phyloP scores from a whole-genome alignment of 1,140 invertebrate species.

The Globodera ellingtonae region DNA sequence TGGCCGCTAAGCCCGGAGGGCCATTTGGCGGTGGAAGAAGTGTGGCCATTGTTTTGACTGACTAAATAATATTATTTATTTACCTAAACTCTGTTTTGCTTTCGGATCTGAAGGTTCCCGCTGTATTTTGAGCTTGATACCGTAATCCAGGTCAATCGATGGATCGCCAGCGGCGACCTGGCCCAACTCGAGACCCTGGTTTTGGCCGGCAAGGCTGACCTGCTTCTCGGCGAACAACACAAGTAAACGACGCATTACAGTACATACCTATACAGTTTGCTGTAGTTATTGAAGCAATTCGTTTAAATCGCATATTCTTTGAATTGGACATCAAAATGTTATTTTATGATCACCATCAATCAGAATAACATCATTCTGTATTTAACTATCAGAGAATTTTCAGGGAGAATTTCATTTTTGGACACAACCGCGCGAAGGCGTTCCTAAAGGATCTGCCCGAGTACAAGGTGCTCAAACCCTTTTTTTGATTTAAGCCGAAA shows the following conservation, averaged over 20 bases:
- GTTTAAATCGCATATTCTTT: no score
- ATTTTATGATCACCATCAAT: no score
- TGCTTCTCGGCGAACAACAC: conserved; percentile 19
- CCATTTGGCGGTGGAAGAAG: not conserved
- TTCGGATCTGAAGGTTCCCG: not conserved
- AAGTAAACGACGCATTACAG: not conserved
- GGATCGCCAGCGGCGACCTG: conserved; percentile 25
- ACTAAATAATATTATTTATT: no score
- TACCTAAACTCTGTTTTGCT: not conserved
- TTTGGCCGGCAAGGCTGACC: conserved; percentile 15
- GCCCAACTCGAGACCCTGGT: conserved; percentile 18
- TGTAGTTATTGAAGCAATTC: no score
- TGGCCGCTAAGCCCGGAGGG: conserved; percentile 2
- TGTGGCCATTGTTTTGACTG: not conserved
- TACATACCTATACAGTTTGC: no score
- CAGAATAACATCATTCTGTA: no score
- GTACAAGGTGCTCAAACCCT: conserved; percentile 25
- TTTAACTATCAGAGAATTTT: not conserved
- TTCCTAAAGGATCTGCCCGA: conserved; percentile 19
- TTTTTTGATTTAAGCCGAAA: not conserved
- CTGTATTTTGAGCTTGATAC: not conserved
- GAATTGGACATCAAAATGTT: no score
- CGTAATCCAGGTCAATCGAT: conserved; percentile 8
- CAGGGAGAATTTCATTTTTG: conserved; percentile 29
- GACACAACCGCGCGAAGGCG: conserved; percentile 14